Base-by-base conservation (phyloP, 2,113 vertebrate genomes). In the Aramus guarauna region DNA sequence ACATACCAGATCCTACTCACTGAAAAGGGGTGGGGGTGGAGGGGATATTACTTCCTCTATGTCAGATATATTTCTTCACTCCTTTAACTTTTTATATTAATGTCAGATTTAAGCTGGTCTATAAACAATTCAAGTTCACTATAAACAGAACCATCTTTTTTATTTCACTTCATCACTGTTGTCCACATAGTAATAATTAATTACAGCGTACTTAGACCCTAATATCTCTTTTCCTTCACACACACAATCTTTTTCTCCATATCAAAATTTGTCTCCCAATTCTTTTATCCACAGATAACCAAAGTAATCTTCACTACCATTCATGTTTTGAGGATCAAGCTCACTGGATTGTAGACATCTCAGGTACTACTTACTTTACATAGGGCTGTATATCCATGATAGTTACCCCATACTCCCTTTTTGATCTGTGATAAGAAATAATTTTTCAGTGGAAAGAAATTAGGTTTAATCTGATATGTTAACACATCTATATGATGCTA, bases 401-500 rank as follows among this genome's bases (percentile, higher is more conserved):
- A 29, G 15, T 27, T 81, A 60, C 19, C 12, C n/a, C 20, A 29
- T 47, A 41, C 3, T 55, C 12, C 12, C 17, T 36, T 85, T 80
- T 64, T 43, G 13, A 15, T 39, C 9, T 43, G 14, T 39, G 12
- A 20, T 32, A 80, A n/a, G 26, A 85, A 80, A 66, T 15, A 59
- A 48, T 12, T 7, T 81, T 89, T 76, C 27, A 62, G 9, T 39
- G 15, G 23, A 48, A 67, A 37, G 15, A 76, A 72, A 53, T 41
- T 32, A 55, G 11, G 43, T 15, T 43, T 43, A 39, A 79, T 52
- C 15, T 29, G 4, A 41, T 47, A 39, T 67, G 9, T 76, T 60
- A 60, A 53, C 15, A 56, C 21, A 58, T 6, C 4, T 22, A 56
- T 23, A 34, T 0, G 0, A 56, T 34, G 21, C 24, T 56, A 39